These are phyloP conservation scores for Thyatira batis DNA, from an alignment of 2,888 invertebrate genomes.

Conservation along the genomic window DNA sequence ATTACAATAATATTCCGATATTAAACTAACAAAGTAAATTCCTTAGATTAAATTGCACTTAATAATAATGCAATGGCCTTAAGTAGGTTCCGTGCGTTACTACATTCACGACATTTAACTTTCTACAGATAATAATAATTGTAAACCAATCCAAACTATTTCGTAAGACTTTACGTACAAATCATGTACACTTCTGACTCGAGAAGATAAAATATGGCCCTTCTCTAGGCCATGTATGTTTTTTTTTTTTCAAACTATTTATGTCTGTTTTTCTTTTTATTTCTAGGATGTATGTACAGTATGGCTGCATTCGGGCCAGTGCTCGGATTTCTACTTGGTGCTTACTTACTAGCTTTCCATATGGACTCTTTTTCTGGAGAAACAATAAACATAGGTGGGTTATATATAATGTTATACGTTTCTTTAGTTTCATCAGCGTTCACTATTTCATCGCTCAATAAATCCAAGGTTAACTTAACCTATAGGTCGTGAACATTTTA, in stretches of 20 bases:
- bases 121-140: background rate
- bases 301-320: conserved; percentile 99
- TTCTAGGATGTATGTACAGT: conserved; percentile 95
- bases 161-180: background rate
- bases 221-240: no score
- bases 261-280: conserved; percentile 11
- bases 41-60: no score
- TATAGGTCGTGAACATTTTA: background rate
- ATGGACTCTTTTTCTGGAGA: conserved; percentile 92
- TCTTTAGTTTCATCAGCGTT: background rate
- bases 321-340: conserved; percentile 94
- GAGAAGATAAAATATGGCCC: background rate
- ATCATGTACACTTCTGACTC: background rate
- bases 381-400: conserved; percentile 88
- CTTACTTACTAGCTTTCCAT: conserved; percentile 94
- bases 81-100: background rate
- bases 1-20: no score
- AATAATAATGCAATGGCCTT: background rate
- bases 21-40: no score
- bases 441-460: background rate
- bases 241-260: background rate
- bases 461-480: background rate
- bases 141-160: background rate
- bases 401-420: background rate
- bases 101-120: background rate